phyloP scores from a whole-genome alignment of 2,888 invertebrate genomes.

The Chrysolina americana region DNA sequence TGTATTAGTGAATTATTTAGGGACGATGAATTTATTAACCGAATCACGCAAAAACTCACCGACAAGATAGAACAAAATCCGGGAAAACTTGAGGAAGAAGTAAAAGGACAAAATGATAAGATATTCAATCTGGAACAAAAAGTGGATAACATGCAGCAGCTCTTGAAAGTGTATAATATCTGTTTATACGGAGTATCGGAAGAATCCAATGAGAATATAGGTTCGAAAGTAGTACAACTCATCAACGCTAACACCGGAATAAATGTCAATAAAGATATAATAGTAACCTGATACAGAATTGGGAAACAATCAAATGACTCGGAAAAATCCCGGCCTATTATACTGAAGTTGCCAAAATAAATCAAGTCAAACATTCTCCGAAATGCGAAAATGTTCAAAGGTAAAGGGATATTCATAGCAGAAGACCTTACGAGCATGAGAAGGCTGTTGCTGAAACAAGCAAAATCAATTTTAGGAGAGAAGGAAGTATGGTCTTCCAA shows the following conservation, averaged over 20 bases:
- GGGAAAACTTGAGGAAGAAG: not conserved
- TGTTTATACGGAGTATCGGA: not conserved
- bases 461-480: conserved; percentile 7
- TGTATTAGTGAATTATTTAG: conserved; percentile 19
- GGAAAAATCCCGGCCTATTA: conserved; percentile 15
- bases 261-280: not conserved
- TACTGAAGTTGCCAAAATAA: not conserved
- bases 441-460: conserved; percentile 8
- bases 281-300: conserved; percentile 4
- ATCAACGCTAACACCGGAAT: conserved; percentile 4
- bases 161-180: conserved; percentile 6
- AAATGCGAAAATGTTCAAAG: conserved; percentile 13
- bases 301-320: not conserved
- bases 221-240: conserved; percentile 2
- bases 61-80: too few species aligned
- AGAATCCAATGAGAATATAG: too few species aligned
- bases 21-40: conserved; percentile 10
- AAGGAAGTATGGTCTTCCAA: conserved; percentile 2
- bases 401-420: conserved; percentile 10
- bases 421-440: conserved; percentile 7
- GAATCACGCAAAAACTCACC: conserved; percentile 6
- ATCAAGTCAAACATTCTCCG: not conserved
- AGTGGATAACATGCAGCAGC: conserved; percentile 21
- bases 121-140: conserved; percentile 22
- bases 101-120: conserved; percentile 5